These are phyloP conservation scores for Myotis pilosus DNA, from an alignment of 2,797 vertebrate genomes.

Conservation along the genomic window DNA sequence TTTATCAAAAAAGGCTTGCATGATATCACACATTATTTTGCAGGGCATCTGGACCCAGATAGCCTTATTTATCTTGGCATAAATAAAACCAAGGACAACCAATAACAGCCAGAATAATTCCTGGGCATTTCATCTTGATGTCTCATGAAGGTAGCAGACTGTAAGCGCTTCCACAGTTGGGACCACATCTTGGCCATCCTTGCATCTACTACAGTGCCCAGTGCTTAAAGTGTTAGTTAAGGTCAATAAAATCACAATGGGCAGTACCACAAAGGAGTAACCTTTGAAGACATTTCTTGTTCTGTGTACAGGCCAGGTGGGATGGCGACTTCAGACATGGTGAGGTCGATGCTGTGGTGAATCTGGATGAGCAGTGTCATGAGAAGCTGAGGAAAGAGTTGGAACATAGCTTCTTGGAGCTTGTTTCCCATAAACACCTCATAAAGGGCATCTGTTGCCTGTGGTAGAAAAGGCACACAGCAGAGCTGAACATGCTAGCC, in stretches of 20 bases:
- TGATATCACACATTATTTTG: background rate
- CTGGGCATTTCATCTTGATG: background rate
- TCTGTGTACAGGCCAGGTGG: conserved; percentile 50
- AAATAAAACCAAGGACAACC: background rate
- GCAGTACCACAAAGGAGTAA: conserved; percentile 71
- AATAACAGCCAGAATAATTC: background rate
- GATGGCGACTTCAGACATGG: conserved; percentile 65
- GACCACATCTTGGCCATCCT: background rate
- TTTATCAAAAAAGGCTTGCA: background rate
- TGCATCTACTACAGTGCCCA: background rate
- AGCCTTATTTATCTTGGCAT: background rate
- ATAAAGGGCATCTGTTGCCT: conserved; percentile 74
- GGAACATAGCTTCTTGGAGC: conserved; percentile 52
- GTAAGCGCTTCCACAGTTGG: background rate
- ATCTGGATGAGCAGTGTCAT: conserved; percentile 71
- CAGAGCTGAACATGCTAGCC: background rate
- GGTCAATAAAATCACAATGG: background rate
- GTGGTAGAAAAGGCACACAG: conserved; percentile 43
- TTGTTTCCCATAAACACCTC: conserved; percentile 74
- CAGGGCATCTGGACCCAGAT: background rate
- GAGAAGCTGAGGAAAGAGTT: conserved; percentile 78
- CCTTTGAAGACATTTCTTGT: conserved; percentile 34
- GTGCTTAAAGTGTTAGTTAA: background rate
- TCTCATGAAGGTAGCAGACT: background rate
- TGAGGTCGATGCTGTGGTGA: conserved; percentile 69